Conservation (phyloP, 53 echinoderm and acorn worm genomes). For the Actinopyga echinites region DNA sequence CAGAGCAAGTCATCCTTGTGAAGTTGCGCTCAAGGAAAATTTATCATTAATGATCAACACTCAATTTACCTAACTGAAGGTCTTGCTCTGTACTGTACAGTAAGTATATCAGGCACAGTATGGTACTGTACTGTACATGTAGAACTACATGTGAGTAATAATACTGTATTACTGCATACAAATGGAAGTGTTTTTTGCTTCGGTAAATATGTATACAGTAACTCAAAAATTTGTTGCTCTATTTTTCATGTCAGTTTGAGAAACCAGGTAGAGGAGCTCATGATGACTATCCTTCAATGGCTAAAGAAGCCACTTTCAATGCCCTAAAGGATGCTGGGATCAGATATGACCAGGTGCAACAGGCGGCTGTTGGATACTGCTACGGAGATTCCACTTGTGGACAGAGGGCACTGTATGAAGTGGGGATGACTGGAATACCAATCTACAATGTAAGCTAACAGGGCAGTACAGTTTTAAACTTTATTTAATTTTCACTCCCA, state of each 20-base stretch:
- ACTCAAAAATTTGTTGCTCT: not conserved
- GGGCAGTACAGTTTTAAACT: not conserved
- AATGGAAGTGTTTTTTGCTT: too few relatives aligned
- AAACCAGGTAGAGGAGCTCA: conserved; percentile 85
- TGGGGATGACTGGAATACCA: conserved; percentile 93
- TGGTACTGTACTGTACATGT: too few relatives aligned
- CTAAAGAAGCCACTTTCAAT: conserved; percentile 75
- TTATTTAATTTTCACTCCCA: not conserved
- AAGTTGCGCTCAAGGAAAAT: too few relatives aligned
- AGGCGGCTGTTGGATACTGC: conserved; percentile 83
- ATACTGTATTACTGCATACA: too few relatives aligned
- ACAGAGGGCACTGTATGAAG: conserved; percentile 83
- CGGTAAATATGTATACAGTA: too few relatives aligned
- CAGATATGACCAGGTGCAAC: conserved; percentile 67
- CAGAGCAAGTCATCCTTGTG: too few relatives aligned
- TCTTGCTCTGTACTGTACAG: too few relatives aligned
- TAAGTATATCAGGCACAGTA: too few relatives aligned
- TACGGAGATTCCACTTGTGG: conserved; percentile 95
- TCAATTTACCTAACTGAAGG: too few relatives aligned
- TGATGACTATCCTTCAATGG: conserved; percentile 88
- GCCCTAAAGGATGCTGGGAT: conserved; percentile 88
- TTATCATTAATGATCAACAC: too few relatives aligned
- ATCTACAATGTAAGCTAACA: conserved; percentile 81
- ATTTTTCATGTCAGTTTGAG: conserved; percentile 70
- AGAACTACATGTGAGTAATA: too few relatives aligned